phyloP scores from a whole-genome alignment of 1,140 invertebrate genomes.

The Schlechtendalia chinensis region DNA sequence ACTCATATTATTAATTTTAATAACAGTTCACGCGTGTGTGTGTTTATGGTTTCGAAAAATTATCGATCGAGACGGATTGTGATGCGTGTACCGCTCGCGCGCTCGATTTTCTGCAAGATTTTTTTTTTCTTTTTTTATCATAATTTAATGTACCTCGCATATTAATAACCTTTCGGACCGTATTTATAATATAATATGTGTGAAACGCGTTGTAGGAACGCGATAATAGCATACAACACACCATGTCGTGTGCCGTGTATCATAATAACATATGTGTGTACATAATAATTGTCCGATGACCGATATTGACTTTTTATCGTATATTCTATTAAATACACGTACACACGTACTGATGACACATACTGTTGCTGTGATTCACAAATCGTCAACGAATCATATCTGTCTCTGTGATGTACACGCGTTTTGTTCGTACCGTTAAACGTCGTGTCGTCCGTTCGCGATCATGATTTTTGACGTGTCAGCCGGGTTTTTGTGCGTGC shows the following conservation, averaged over 20 bases:
- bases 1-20: too few species aligned
- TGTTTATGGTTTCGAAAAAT: not conserved
- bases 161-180: too few species aligned
- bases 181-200: not conserved
- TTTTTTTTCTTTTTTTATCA: not conserved
- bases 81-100: not conserved
- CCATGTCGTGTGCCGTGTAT: not conserved
- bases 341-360: too few species aligned
- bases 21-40: not conserved
- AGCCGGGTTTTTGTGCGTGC: too few species aligned
- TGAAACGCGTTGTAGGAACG: too few species aligned
- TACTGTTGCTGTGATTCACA: not conserved
- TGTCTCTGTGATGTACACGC: too few species aligned
- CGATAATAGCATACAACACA: not conserved
- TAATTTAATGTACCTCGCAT: not conserved
- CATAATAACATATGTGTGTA: not conserved
- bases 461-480: too few species aligned
- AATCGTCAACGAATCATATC: not conserved
- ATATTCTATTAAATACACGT: too few species aligned
- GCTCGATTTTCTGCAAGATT: not conserved
- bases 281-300: not conserved
- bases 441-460: too few species aligned
- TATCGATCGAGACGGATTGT: not conserved
- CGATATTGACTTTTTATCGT: not conserved
- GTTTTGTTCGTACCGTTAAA: too few species aligned